Percentiles rank a stretch among this genome's conserved stretches.
Evolutionary conservation across 2,113 vertebrate species (phyloP).

Genomic region (Clarias magur): DNA sequence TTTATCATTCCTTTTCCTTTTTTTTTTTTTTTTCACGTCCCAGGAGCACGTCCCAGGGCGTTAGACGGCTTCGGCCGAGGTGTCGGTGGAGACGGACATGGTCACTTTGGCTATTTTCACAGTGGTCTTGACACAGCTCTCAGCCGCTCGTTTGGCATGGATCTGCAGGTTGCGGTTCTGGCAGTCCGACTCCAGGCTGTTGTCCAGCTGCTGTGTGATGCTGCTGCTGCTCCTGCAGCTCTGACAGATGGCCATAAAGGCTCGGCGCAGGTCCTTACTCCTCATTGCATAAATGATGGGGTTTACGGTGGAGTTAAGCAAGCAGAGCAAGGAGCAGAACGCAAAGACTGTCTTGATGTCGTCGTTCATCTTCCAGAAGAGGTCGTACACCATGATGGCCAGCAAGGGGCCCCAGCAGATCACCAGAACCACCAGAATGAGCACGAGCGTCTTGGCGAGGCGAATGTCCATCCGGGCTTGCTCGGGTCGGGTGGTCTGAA

Average conservation of each 20-base stretch:
- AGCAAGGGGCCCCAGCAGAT: slow-evolving; percentile 98
- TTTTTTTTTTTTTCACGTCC: slow-evolving; percentile 41
- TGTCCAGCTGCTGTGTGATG: slow-evolving; percentile 85
- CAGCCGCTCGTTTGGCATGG: slow-evolving; percentile 88
- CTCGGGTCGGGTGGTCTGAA: slow-evolving; percentile 90
- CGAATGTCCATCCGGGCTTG: slow-evolving; percentile 98
- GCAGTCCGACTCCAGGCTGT: slow-evolving; percentile 98
- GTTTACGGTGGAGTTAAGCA: slow-evolving; percentile 98
- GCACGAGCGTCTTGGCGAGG: slow-evolving; percentile 96
- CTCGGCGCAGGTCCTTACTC: slow-evolving; percentile 95
- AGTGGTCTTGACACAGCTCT: slow-evolving; percentile 98
- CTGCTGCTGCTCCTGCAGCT: slow-evolving; percentile 79
- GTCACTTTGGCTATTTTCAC: slow-evolving; percentile 99
- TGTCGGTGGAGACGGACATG: slow-evolving; percentile 99
- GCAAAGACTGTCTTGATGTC: slow-evolving; percentile 97
- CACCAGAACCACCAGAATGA: slow-evolving; percentile 94
- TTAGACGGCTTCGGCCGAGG: slow-evolving; percentile 94
- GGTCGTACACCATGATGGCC: slow-evolving; percentile 98
- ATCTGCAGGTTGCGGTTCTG: slow-evolving; percentile 88
- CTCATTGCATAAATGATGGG: slow-evolving; percentile 97
- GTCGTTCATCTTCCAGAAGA: slow-evolving; percentile 97
- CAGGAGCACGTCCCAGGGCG: slow-evolving; percentile 31
- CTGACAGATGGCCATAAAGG: slow-evolving; percentile 92
- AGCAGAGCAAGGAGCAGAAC: slow-evolving; percentile 97
- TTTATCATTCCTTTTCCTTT: slow-evolving; percentile 44